A percentile compares a stretch with the other conserved stretches of the same genome.
Conservation (phyloP, 2,888 invertebrate species). For the Drosophila aldrichi region DNA sequence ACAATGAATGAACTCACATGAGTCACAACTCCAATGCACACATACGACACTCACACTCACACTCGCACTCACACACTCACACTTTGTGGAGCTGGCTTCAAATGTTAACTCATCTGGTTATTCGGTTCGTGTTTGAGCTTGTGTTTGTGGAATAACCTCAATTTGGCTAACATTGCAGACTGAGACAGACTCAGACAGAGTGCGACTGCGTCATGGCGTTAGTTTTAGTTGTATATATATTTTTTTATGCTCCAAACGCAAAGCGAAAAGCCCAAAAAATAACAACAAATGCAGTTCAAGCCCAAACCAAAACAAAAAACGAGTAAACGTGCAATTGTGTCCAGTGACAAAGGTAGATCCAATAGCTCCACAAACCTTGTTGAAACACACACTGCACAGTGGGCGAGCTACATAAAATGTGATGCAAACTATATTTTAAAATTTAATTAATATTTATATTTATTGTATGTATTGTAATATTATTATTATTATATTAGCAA, state of each 20-base stretch:
- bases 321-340: conserved; percentile 56
- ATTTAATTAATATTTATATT: no score
- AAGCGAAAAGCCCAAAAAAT: conserved; percentile 35
- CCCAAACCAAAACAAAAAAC: conserved; percentile 26
- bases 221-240: conserved; percentile 44
- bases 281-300: conserved; percentile 18
- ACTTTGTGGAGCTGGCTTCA: conserved; percentile 45
- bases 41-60: conserved; percentile 6
- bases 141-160: conserved; percentile 74
- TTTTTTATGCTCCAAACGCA: conserved; percentile 43
- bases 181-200: conserved; percentile 59
- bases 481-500: no score
- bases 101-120: conserved; percentile 77
- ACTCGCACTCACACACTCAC: conserved; percentile 21
- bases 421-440: no score
- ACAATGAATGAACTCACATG: conserved; percentile 61
- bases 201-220: conserved; percentile 75
- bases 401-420: background rate
- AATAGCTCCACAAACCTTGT: conserved; percentile 23
- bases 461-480: no score
- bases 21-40: conserved; percentile 45
- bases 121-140: conserved; percentile 33
- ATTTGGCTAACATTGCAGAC: conserved; percentile 72
- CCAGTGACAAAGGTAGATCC: conserved; percentile 32
- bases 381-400: conserved; percentile 4